Conservation (phyloP, 2,113 vertebrate genomes). For the Ahaetulla prasina region DNA sequence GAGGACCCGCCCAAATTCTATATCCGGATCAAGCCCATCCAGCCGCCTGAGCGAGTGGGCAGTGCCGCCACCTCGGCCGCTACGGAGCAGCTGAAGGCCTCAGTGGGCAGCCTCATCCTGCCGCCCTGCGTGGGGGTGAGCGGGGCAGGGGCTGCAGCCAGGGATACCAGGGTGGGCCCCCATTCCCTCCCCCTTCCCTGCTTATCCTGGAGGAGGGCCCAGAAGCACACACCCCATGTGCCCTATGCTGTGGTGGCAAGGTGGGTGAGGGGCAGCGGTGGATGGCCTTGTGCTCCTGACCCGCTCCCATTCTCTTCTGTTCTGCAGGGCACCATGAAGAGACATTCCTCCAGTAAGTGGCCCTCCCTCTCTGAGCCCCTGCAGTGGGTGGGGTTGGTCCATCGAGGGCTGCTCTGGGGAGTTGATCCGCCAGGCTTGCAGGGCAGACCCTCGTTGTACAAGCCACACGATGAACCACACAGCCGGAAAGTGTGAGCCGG, state of each 20-base stretch:
- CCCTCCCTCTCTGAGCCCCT: accelerated
- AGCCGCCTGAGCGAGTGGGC: constrained; percentile 56
- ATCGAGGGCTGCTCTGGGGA: not conserved
- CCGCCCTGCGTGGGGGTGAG: constrained; percentile 76
- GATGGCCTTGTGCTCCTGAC: accelerated
- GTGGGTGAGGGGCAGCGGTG: not conserved
- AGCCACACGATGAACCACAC: no score
- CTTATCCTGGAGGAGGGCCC: not conserved
- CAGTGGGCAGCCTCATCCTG: constrained; percentile 82
- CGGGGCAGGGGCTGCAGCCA: accelerated
- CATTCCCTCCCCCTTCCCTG: not conserved
- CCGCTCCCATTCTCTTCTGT: not conserved
- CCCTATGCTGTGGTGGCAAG: not conserved
- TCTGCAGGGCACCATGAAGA: constrained; percentile 76
- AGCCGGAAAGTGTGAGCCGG: accelerated
- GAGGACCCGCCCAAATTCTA: constrained; percentile 89
- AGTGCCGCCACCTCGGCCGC: constrained; percentile 76
- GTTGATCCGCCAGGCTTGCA: not conserved
- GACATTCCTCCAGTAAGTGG: constrained; percentile 80
- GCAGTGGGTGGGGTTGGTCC: not conserved
- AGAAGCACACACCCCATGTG: not conserved
- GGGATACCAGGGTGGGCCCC: no score
- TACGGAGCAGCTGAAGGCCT: constrained; percentile 86
- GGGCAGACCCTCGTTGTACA: not conserved
- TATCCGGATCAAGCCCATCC: constrained; percentile 85